Percentiles rank a stretch among this genome's conserved stretches.
Conservation (phyloP, 2,113 vertebrate species). For the Prinia subflava region DNA sequence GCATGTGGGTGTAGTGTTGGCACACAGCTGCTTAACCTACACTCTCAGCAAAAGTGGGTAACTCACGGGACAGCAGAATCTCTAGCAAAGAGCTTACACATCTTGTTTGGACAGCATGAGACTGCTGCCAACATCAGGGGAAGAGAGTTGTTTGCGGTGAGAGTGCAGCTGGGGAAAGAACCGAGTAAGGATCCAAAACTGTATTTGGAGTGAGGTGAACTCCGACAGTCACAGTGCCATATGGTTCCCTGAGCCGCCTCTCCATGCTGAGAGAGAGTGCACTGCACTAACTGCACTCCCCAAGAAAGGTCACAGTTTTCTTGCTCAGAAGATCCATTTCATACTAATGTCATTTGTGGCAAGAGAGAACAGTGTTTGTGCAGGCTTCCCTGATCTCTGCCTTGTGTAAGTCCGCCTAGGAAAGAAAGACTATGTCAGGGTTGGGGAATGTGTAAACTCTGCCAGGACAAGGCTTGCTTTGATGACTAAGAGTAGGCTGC, state of each 20-base stretch:
- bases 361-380: not conserved
- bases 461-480: not conserved
- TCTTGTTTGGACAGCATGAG: not conserved
- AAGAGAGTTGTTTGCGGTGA: rapidly evolving
- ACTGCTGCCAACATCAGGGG: not conserved
- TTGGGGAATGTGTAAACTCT: not conserved
- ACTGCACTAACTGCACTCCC: not conserved
- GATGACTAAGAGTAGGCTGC: not conserved
- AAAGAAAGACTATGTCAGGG: not conserved
- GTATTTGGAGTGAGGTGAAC: not conserved
- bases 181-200: not conserved
- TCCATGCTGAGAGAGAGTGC: not conserved
- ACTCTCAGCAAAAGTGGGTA: not conserved
- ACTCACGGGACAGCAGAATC: not conserved
- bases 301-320: not conserved
- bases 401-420: not conserved
- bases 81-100: not conserved
- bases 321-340: not conserved
- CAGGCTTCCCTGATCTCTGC: not conserved
- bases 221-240: not conserved
- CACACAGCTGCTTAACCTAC: not conserved
- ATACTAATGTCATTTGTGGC: not conserved
- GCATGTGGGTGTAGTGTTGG: not conserved
- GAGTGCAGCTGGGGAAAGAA: not conserved
- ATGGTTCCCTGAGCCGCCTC: not conserved